Conservation (phyloP, 2,888 invertebrate species). For the Spodoptera picta region DNA sequence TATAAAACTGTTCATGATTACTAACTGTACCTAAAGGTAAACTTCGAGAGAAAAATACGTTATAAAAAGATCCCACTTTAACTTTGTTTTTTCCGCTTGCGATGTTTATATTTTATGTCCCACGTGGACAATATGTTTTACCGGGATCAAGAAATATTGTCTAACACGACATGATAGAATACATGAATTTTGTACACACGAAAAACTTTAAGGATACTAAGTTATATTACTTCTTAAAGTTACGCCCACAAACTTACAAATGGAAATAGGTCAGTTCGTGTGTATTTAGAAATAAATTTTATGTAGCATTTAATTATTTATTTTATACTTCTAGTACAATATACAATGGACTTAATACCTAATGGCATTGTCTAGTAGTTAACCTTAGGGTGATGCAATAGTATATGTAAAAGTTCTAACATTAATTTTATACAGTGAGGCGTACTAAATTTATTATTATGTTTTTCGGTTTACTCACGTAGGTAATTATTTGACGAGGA, state of each 20-base stretch:
- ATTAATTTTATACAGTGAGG: too few relatives aligned
- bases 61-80: neutral
- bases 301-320: too few relatives aligned
- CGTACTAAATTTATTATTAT: too few relatives aligned
- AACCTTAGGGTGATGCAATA: too few relatives aligned
- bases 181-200: constrained; percentile 1
- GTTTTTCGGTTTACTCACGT: too few relatives aligned
- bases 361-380: too few relatives aligned
- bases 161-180: constrained; percentile 7
- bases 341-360: too few relatives aligned
- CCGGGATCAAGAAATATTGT: constrained; percentile 22
- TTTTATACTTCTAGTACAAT: too few relatives aligned
- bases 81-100: neutral
- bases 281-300: too few relatives aligned
- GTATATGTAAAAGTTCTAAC: too few relatives aligned
- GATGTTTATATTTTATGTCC: neutral
- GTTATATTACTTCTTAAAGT: neutral
- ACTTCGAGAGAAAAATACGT: neutral
- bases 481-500: too few relatives aligned
- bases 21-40: neutral
- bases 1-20: neutral
- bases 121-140: constrained; percentile 11
- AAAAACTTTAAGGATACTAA: constrained; percentile 4
- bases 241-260: neutral
- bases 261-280: too few relatives aligned